These are phyloP conservation scores for Novumbra hubbsi DNA, from an alignment of 2,797 vertebrate species.

Conservation along the genomic window DNA sequence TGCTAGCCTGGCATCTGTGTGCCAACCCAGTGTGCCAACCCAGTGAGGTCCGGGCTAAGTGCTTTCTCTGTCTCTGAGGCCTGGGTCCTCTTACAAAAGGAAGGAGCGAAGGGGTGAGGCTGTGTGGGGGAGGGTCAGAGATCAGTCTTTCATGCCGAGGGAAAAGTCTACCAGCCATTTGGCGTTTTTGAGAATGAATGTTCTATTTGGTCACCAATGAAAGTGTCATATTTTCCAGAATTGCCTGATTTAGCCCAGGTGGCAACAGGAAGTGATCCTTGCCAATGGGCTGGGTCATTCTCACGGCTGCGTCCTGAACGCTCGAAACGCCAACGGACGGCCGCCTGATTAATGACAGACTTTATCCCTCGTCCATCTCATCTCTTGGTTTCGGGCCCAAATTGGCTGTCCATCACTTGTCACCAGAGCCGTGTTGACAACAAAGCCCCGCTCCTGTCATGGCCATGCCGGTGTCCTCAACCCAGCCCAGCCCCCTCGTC, in stretches of 20 bases:
- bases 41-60: conserved; percentile 58
- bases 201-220: background rate
- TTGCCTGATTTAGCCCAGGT: background rate
- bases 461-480: conserved; percentile 18
- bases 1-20: conserved; percentile 58
- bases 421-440: background rate
- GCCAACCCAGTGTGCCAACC: conserved; percentile 20
- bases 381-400: conserved; percentile 18
- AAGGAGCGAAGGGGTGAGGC: conserved; percentile 27
- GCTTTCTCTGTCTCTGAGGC: conserved; percentile 60
- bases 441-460: too few species aligned
- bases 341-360: conserved; percentile 15
- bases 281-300: background rate
- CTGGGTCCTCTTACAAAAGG: conserved; percentile 57
- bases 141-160: background rate
- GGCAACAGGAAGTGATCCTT: background rate
- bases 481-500: conserved; percentile 12
- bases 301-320: background rate
- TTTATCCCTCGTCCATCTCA: conserved; percentile 23
- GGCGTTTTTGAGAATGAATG: background rate
- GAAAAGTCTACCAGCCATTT: background rate
- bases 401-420: conserved; percentile 10
- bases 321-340: conserved; percentile 11
- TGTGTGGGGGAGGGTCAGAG: background rate
- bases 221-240: background rate